These are phyloP conservation scores for Heliconius nattereri DNA, from an alignment of 1,140 invertebrate species.

Conservation along the genomic window DNA sequence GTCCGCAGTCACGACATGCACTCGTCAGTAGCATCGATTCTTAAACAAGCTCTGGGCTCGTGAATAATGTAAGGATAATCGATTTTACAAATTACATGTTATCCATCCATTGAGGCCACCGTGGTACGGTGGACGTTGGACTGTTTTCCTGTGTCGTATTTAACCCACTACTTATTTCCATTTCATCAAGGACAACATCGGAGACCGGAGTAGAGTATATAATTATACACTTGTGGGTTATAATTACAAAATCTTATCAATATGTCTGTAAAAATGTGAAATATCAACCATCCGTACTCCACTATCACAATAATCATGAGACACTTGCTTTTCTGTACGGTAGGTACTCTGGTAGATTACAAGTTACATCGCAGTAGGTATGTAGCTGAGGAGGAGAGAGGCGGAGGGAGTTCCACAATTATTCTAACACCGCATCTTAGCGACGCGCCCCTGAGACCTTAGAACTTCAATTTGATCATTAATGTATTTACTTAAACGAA, in stretches of 20 bases:
- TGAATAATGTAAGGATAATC: not conserved
- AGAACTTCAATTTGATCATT: slow-evolving; percentile 15
- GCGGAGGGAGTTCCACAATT: slow-evolving; percentile 19
- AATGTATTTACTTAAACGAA: slow-evolving; percentile 2
- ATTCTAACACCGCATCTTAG: slow-evolving; percentile 21
- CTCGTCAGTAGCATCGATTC: slow-evolving; percentile 26
- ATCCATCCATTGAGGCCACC: no score
- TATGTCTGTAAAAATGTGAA: not conserved
- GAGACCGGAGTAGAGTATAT: no score
- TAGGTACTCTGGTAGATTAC: slow-evolving; percentile 19
- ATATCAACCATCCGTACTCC: not conserved
- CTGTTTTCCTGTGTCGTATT: no score
- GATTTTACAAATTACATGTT: no score
- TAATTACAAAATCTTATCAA: no score
- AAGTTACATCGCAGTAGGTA: not conserved
- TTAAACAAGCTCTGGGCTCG: not conserved
- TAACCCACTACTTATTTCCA: no score
- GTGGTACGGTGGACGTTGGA: no score
- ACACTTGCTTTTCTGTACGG: not conserved
- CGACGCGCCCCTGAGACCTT: not conserved
- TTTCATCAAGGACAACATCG: no score
- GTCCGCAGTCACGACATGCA: slow-evolving; percentile 25
- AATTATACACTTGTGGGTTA: no score
- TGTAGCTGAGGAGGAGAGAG: not conserved
- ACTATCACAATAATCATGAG: not conserved